Percentiles rank a stretch among this genome's conserved stretches.
These are phyloP conservation scores for Myzus persicae DNA, from an alignment of 1,140 invertebrate species.

Conservation along the genomic window DNA sequence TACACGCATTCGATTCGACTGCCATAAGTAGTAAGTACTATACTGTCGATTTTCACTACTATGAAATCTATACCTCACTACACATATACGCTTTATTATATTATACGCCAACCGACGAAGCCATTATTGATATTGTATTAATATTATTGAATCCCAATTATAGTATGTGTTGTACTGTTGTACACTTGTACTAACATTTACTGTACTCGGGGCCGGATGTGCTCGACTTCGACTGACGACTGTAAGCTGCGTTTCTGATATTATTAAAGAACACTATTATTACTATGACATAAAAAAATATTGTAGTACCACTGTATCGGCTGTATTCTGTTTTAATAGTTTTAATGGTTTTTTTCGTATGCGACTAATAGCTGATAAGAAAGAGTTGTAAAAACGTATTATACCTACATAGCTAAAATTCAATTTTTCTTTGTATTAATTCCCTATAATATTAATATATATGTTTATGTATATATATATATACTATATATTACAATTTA, in stretches of 20 bases:
- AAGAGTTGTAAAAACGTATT: background rate
- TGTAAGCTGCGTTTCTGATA: too few relatives aligned
- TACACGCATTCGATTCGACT: background rate
- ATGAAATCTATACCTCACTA: background rate
- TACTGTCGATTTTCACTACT: background rate
- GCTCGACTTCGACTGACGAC: too few relatives aligned
- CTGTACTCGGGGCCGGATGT: too few relatives aligned
- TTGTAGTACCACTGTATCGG: background rate
- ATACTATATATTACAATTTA: too few relatives aligned
- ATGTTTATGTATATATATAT: too few relatives aligned
- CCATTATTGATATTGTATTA: background rate
- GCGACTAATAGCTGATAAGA: background rate
- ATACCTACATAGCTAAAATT: background rate
- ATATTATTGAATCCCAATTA: background rate
- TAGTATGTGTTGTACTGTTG: background rate
- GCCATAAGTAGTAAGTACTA: too few relatives aligned
- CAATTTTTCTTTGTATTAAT: background rate
- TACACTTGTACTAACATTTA: too few relatives aligned
- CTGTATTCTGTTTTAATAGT: background rate
- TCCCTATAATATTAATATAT: background rate
- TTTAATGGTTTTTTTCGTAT: background rate
- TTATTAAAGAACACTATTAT: background rate
- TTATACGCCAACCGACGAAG: background rate
- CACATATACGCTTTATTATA: too few relatives aligned
- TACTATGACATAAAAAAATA: background rate